Base-by-base conservation (phyloP, 2,113 vertebrate genomes). In the Mystacornis crossleyi region DNA sequence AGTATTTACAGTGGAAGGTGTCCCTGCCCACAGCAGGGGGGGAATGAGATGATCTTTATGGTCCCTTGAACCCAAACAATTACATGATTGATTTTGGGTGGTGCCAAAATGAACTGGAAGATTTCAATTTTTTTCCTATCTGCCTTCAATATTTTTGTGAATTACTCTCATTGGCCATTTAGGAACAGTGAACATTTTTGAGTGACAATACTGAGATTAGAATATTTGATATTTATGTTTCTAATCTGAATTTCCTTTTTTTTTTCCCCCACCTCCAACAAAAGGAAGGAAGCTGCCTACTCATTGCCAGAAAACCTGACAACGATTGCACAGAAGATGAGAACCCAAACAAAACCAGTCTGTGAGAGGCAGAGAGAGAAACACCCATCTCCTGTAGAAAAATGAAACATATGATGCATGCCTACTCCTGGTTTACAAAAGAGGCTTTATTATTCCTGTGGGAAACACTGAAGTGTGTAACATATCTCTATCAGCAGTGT, bases 181-280 rank as follows among this genome's bases (percentile, higher is more conserved):
- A 42, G 0, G 1, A 67, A 6, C 7, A 43, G 3, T 23, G 9
- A 55, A n/a, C 2, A 7, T 64, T 71, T 78, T 8, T 48, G 16
- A 60, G 8, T 57, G 61, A 29, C 12, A 67, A 7, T 9, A 31
- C 4, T 23, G n/a, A 43, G 17, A 65, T 36, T 65, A 18, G 42
- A 72, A 14, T 34, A 47, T 5, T 28, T 43, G 9, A 18, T 51
- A 55, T 48, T 72, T 65, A 5, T 31, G 1, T 25, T n/a, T 69
- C 15, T 21, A 62, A 74, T 9, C 6, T 64, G 4, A 12, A 48
- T 57, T 73, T 55, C 16, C 8, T 12, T 24, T 23, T 34, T 40
- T 61, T 4, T 6, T 28, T 60, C 17, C 38, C 3, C 10, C 8
- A 14, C 31, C 6, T 80, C 14, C 65, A 74, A 19, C 25, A 10